Conservation (phyloP, 2,113 vertebrate species). For the Macheiramphus alcinus region DNA sequence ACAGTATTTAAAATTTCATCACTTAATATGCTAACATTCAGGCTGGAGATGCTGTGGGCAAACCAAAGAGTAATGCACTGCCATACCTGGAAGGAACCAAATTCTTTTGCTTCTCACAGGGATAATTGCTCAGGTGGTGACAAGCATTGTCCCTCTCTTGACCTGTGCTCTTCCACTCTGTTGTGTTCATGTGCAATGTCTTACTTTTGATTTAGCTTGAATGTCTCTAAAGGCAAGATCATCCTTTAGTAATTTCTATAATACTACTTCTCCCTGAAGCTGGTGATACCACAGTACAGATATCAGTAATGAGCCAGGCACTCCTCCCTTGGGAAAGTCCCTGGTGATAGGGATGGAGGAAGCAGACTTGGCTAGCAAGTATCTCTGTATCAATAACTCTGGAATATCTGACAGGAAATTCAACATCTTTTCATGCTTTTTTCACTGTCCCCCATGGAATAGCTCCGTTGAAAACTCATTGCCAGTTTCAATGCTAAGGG, state of each 20-base stretch:
- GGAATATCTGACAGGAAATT: neutral
- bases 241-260: neutral
- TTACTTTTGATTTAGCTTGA: neutral
- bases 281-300: neutral
- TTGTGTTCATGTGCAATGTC: neutral
- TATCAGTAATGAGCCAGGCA: neutral
- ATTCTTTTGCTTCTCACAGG: neutral
- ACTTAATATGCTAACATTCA: neutral
- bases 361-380: neutral
- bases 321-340: neutral
- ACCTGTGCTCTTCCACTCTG: neutral
- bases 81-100: neutral
- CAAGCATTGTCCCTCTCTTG: too few relatives aligned
- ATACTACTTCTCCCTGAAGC: neutral
- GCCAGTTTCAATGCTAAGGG: neutral
- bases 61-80: neutral
- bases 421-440: neutral
- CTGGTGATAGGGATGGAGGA: neutral
- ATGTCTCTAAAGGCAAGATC: too few relatives aligned
- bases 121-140: neutral
- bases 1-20: neutral
- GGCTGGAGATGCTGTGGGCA: neutral
- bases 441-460: neutral
- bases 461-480: neutral
- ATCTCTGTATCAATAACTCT: neutral